Conservation (phyloP, 2,888 invertebrate species). For the Drosophila helvetica region DNA sequence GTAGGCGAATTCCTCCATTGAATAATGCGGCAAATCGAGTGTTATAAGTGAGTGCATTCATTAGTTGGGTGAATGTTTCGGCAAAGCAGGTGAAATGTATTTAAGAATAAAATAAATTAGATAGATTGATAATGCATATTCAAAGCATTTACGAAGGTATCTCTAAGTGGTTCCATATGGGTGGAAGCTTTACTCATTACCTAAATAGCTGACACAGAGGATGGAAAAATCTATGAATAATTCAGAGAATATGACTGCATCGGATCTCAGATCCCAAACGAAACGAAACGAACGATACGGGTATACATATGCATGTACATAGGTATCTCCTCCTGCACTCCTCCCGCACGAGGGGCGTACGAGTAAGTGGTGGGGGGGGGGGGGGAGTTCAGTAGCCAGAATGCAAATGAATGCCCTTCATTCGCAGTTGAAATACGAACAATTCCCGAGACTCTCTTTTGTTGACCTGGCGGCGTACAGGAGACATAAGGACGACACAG, state of each 20-base stretch:
- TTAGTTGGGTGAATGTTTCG: not conserved
- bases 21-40: not conserved
- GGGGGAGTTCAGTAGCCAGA: not conserved
- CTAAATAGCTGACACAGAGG: not conserved
- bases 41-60: not conserved
- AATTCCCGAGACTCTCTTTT: slow-evolving; percentile 4
- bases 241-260: not conserved
- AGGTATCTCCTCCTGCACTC: not conserved
- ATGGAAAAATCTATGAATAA: not conserved
- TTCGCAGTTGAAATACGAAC: slow-evolving; percentile 24
- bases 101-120: no score
- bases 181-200: not conserved
- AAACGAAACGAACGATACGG: not conserved
- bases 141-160: not conserved
- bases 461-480: not conserved
- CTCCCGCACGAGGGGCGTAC: not conserved
- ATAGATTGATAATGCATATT: not conserved
- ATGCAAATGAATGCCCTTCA: slow-evolving; percentile 9
- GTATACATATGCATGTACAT: no score
- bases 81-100: not conserved
- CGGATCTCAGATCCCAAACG: not conserved
- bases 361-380: no score
- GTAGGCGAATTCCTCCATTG: not conserved
- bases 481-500: no score
- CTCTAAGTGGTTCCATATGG: not conserved